phyloP scores from a whole-genome alignment of 2,888 invertebrate genomes.

The Beris chalybata region DNA sequence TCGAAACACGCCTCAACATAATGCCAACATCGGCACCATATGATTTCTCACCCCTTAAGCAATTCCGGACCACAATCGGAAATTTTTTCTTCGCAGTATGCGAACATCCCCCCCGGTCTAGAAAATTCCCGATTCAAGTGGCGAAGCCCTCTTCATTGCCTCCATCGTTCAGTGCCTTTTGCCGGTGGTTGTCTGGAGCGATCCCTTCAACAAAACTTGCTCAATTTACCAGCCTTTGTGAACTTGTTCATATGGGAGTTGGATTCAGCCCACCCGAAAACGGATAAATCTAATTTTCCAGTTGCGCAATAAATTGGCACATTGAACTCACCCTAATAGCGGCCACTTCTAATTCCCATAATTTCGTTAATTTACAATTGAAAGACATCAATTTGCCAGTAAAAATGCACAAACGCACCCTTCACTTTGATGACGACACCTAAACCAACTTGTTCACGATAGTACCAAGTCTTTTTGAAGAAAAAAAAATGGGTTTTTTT shows the following conservation, averaged over 20 bases:
- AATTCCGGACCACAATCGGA: constrained; percentile 13
- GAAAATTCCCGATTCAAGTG: background rate
- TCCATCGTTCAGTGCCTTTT: background rate
- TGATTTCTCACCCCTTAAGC: constrained; percentile 13
- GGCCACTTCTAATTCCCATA: constrained; percentile 35
- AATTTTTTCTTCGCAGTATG: background rate
- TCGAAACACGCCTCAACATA: constrained; percentile 24
- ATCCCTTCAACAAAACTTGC: constrained; percentile 8
- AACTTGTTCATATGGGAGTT: constrained; percentile 30
- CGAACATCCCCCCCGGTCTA: background rate
- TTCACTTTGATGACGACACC: background rate
- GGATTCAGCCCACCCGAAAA: constrained; percentile 16
- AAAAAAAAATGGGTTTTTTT: background rate
- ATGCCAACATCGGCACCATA: constrained; percentile 25
- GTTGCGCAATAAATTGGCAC: constrained; percentile 39
- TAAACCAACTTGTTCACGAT: background rate
- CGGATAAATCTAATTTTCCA: constrained; percentile 39
- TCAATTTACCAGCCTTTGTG: constrained; percentile 36
- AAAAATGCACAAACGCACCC: constrained; percentile 15
- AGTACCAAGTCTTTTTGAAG: background rate
- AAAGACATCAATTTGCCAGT: constrained; percentile 36
- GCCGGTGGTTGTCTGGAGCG: background rate
- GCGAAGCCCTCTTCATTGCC: background rate
- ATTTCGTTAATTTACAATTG: constrained; percentile 39
- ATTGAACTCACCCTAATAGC: constrained; percentile 36